A percentile compares a stretch with the other conserved stretches of the same genome.
These are phyloP conservation scores for Cataglyphis livida DNA, from an alignment of 2,888 invertebrate species.

Conservation along the genomic window DNA sequence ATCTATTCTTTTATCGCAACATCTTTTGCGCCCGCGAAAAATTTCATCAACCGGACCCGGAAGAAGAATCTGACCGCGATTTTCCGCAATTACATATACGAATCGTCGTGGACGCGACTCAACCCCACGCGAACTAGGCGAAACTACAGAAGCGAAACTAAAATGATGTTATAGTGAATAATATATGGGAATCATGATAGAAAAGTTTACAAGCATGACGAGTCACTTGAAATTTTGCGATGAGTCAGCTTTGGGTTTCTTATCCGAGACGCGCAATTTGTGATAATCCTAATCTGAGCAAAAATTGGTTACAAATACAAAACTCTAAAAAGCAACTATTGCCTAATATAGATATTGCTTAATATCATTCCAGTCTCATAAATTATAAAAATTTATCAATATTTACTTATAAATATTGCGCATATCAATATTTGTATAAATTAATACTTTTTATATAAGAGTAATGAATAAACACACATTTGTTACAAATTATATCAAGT, in stretches of 20 bases:
- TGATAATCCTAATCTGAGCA: not conserved
- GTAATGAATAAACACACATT: not conserved
- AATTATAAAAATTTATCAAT: not conserved
- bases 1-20: no score
- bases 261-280: not conserved
- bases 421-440: not conserved
- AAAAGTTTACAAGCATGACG: constrained; percentile 39
- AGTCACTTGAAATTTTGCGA: constrained; percentile 43
- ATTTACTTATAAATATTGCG: not conserved
- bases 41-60: constrained; percentile 19
- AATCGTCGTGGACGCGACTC: constrained; percentile 42
- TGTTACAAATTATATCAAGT: constrained; percentile 5
- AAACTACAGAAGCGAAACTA: constrained; percentile 52
- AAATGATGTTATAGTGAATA: constrained; percentile 48
- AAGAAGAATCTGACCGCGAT: constrained; percentile 25
- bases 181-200: constrained; percentile 24
- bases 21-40: not conserved
- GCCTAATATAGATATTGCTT: no score
- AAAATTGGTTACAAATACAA: not conserved
- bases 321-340: no score
- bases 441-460: not conserved
- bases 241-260: constrained; percentile 30
- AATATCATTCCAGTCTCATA: not conserved
- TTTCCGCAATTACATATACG: constrained; percentile 42
- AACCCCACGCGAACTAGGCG: constrained; percentile 42